Evolutionary conservation across 2,797 vertebrate genomes (phyloP), one percentile per base, ranked within the genome.

Genomic region (Peromyscus melanophrys): DNA sequence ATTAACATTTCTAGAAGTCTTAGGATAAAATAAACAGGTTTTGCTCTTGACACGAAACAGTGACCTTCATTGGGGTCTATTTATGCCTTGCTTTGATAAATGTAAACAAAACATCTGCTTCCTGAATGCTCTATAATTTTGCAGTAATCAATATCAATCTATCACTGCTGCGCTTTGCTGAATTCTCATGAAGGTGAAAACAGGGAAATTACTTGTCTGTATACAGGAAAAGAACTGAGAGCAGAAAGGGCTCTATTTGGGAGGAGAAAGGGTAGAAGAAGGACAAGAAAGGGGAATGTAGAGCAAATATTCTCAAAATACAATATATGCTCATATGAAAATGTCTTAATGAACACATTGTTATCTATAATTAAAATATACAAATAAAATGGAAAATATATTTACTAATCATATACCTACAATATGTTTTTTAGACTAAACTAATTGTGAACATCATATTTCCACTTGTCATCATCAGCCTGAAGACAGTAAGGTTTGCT

Each of bases 61-160:
- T 71, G 55, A 81, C 37, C 57, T 80, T 96, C n/a, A 85, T 76
- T 94, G 14, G 16, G 84, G 80, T 85, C 37, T 52, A 37, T 59
- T 86, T 71, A 37, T 88, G 27, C 90, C 59, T 76, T 81, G 1
- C 37, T 96, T 94, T 85, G 92, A 85, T 93, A 67, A 97, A 92
- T 59, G 55, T 73, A 89, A 81, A 29, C 11, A 67, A 90, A 94
- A 89, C 46, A 88, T 86, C 55, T 90, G 94, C 73, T 91, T 90
- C 52, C 27, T 91, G 75, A 95, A 34, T 6, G 37, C 63, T 71
- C 34, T 95, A 25, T 89, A 89, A 67, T 89, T 96, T 90, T 92
- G 6, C 12, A 80, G 29, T 25, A 83, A 73, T 89, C 77, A 81
- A 21, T 97, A 92, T 73, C 57, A 90, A 85, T 69, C 84, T 85